Evolutionary conservation across 2,113 vertebrate genomes (phyloP).

Genomic region (Etheostoma cragini): DNA sequence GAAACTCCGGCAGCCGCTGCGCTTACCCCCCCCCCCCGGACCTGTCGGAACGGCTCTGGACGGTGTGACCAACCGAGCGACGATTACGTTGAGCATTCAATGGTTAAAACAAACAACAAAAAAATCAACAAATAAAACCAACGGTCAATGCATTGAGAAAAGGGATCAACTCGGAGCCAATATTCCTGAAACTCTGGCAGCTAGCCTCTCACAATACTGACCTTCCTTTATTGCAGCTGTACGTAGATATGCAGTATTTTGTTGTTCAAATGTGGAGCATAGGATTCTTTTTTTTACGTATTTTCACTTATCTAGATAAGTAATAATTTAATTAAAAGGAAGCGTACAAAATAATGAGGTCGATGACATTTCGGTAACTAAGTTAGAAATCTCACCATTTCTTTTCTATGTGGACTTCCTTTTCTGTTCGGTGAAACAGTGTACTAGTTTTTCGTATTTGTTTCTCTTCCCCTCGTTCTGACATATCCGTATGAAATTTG

Average conservation of each 20-base stretch:
- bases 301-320: conserved; percentile 83
- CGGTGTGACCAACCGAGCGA: conserved; percentile 25
- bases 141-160: conserved; percentile 45
- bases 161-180: conserved; percentile 85
- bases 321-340: conserved; percentile 67
- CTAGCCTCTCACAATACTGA: conserved; percentile 85
- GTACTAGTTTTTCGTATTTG: conserved; percentile 69
- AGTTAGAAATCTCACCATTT: conserved; percentile 77
- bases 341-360: conserved; percentile 80
- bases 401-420: conserved; percentile 79
- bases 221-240: conserved; percentile 77
- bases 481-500: conserved; percentile 81
- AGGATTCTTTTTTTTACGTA: conserved; percentile 82
- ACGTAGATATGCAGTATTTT: conserved; percentile 89
- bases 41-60: conserved; percentile 15
- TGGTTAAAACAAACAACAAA: background rate
- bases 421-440: conserved; percentile 81
- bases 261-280: conserved; percentile 87
- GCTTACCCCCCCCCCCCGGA: conserved; percentile 9
- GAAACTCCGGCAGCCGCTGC: conserved; percentile 56
- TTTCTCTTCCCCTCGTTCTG: conserved; percentile 76
- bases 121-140: background rate
- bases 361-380: conserved; percentile 88
- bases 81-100: conserved; percentile 6
- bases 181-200: conserved; percentile 88